These are phyloP conservation scores for Cepaea nemoralis DNA, from an alignment of 1,140 invertebrate species.

Conservation along the genomic window DNA sequence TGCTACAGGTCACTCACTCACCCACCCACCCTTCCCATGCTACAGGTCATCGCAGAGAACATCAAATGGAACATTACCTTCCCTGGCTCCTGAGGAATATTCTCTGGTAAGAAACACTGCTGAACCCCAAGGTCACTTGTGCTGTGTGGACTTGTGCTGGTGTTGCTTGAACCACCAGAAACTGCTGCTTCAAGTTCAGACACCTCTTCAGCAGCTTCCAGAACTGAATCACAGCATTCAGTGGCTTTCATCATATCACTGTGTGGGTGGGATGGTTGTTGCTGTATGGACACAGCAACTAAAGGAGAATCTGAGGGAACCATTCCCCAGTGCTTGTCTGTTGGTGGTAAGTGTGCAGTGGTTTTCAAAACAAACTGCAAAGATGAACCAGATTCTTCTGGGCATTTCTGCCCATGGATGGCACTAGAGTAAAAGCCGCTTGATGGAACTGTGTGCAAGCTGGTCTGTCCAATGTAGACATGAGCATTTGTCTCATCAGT, in stretches of 20 bases:
- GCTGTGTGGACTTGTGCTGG: neutral
- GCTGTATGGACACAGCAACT: too few species aligned
- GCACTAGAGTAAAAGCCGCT: neutral
- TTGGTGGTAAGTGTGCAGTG: too few species aligned
- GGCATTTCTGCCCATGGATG: neutral
- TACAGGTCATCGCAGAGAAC: too few species aligned
- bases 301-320: too few species aligned
- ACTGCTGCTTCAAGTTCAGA: neutral
- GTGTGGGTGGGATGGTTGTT: neutral
- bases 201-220: neutral
- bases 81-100: slow-evolving; percentile 77
- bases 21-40: too few species aligned
- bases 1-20: too few species aligned
- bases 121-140: slow-evolving; percentile 11
- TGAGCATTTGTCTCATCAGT: neutral
- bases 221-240: neutral
- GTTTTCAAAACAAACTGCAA: too few species aligned
- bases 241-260: neutral
- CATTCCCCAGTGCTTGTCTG: too few species aligned
- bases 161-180: neutral
- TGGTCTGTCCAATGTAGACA: neutral
- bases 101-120: slow-evolving; percentile 76
- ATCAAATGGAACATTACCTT: slow-evolving; percentile 4
- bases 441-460: neutral
- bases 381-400: too few species aligned